phyloP scores from a whole-genome alignment of 2,888 invertebrate genomes.

The Crematogaster levior region DNA sequence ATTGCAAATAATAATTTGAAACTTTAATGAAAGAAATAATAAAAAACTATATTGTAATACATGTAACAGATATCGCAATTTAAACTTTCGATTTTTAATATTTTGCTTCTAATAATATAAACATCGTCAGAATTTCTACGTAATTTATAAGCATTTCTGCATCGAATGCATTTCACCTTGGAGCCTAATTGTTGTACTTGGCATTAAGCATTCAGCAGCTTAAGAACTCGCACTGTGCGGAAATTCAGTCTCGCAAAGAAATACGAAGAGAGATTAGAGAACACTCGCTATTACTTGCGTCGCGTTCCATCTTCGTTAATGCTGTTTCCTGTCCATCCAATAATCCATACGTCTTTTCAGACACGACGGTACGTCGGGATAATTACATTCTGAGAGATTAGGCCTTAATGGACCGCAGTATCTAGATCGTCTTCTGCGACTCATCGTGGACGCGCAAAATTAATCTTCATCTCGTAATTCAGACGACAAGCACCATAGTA shows the following conservation, averaged over 20 bases:
- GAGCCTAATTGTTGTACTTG: slow-evolving; percentile 11
- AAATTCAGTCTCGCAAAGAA: slow-evolving; percentile 24
- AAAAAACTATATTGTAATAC: not conserved
- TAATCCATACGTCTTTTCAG: slow-evolving; percentile 40
- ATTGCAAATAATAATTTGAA: not conserved
- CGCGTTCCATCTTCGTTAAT: slow-evolving; percentile 36
- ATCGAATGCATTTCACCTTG: slow-evolving; percentile 9
- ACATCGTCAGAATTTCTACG: not conserved
- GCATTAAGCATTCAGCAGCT: slow-evolving; percentile 28
- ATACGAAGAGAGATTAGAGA: slow-evolving; percentile 16
- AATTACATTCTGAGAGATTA: slow-evolving; percentile 39
- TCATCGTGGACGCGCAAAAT: slow-evolving; percentile 13
- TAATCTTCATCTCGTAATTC: slow-evolving; percentile 27
- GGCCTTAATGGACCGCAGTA: slow-evolving; percentile 9
- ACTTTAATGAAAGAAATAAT: not conserved
- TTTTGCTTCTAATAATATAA: not conserved
- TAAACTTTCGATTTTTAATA: not conserved
- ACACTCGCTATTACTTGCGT: slow-evolving; percentile 24
- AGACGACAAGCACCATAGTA: not conserved
- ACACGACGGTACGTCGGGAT: not conserved
- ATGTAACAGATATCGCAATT: not conserved
- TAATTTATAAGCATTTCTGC: not conserved
- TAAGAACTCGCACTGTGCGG: not conserved
- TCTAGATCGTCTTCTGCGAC: not conserved
- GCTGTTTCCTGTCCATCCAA: slow-evolving; percentile 26